Evolutionary conservation across 2,888 invertebrate genomes (phyloP), one percentile per base, ranked within the genome.

Genomic region (Ptilodon capucinus): DNA sequence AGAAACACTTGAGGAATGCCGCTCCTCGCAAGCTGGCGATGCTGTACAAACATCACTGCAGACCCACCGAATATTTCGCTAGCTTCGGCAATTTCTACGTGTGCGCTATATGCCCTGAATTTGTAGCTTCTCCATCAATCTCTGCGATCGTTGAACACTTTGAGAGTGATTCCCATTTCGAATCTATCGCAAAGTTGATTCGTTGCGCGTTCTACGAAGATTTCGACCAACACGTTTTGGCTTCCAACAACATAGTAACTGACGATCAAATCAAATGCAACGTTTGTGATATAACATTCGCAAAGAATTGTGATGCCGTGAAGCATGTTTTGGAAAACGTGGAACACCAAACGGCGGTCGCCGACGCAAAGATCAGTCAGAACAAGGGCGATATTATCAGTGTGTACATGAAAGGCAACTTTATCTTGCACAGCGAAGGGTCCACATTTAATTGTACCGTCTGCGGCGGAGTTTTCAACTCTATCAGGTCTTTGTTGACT

Each of bases 11-110:
- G 39, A 68, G 91, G 4, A 90, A 91, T 64, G 87, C 90, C 0
- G 91, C 91, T 0, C 91, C 91, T 4, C 66, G 79, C 4, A 91
- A 91, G 44, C 68, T 91, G 0, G 58, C 78, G 0, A 57, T 86
- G 66, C 64, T 91, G 0, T 91, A 87, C 60, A 87, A 79, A 32
- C 90, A 90, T 47, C 76, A 84, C 16, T 88, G 89, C 53, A 77
- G 91, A 0, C 89, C 91, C 0, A 76, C 80, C 0, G 91, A 91
- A 54, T 90, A 89, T 51, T 91, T 68, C 51, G 91, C 91, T 0
- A 89, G 90, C 25, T 91, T 91, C 57, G 91, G 91, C 17, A 91
- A 91, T 42, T 89, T 76, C 53, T 91, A 87, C 67, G 68, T 87
- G 0, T 91, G 91, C 60, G 58, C 86, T 0, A 68, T 91, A 0